These are phyloP conservation scores for Corythucha ciliata DNA, from an alignment of 2,888 invertebrate species.

Conservation along the genomic window DNA sequence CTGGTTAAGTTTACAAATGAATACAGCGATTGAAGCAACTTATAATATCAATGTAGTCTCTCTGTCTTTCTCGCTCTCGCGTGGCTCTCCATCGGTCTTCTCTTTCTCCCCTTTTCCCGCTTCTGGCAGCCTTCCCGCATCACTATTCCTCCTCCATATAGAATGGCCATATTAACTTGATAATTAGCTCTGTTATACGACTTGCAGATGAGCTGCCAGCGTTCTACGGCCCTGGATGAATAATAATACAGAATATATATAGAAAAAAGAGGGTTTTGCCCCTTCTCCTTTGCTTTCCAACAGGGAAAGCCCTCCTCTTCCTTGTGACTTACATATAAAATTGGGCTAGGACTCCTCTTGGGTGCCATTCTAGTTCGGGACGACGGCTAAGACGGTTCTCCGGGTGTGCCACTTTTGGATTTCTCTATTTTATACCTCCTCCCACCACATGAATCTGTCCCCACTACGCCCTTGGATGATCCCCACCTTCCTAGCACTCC, in stretches of 20 bases:
- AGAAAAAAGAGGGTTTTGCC: slow-evolving; percentile 37
- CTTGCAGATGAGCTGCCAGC: slow-evolving; percentile 62
- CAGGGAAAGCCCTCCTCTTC: slow-evolving; percentile 32
- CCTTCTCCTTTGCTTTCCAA: slow-evolving; percentile 31
- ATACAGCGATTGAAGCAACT: slow-evolving; percentile 62
- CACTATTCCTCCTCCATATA: slow-evolving; percentile 51
- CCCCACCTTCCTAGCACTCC: too few species aligned
- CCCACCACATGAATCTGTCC: too few species aligned
- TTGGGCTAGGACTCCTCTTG: slow-evolving; percentile 37
- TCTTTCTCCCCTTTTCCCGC: slow-evolving; percentile 39
- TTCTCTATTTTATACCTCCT: too few species aligned
- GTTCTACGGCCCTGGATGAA: slow-evolving; percentile 33
- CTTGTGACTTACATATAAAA: slow-evolving; percentile 41
- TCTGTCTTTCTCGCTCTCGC: slow-evolving; percentile 39
- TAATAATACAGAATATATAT: slow-evolving; percentile 37
- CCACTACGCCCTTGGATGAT: too few species aligned
- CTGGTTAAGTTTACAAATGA: slow-evolving; percentile 58
- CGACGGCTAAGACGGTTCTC: slow-evolving; percentile 26
- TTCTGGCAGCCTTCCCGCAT: slow-evolving; percentile 42
- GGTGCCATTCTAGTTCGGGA: slow-evolving; percentile 39
- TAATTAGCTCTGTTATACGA: slow-evolving; percentile 84
- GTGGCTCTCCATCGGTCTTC: slow-evolving; percentile 26
- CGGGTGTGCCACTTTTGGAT: too few species aligned
- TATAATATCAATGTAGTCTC: slow-evolving; percentile 57
- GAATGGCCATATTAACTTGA: slow-evolving; percentile 81